A percentile compares a stretch with the other conserved stretches of the same genome.
Evolutionary conservation across 2,888 invertebrate genomes (phyloP).

Genomic region (Platycnemis pennipes): DNA sequence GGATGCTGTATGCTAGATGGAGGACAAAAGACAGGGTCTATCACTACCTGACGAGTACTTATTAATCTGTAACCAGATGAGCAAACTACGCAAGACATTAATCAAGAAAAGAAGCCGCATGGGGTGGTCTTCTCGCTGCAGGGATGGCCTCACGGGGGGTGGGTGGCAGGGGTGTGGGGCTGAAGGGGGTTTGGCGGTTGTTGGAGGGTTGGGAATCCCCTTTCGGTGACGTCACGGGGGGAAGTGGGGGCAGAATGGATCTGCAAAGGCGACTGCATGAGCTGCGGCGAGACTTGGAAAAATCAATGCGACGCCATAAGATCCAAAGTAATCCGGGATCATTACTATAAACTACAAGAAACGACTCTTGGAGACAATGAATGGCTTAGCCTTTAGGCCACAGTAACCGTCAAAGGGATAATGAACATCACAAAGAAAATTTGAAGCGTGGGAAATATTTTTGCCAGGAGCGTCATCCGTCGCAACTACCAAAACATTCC

Average conservation of each 20-base stretch:
- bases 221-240: constrained; percentile 1
- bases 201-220: constrained; percentile 36
- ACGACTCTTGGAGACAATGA: background rate
- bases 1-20: background rate
- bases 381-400: constrained; percentile 14
- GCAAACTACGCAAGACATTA: background rate
- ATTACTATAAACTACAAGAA: constrained; percentile 50
- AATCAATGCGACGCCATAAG: constrained; percentile 64
- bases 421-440: no score
- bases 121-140: background rate
- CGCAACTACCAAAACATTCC: no score
- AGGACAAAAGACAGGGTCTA: background rate
- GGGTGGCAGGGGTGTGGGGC: background rate
- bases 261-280: constrained; percentile 65
- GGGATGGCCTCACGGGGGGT: background rate
- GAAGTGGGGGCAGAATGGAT: constrained; percentile 17
- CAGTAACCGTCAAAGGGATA: background rate
- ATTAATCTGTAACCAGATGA: constrained; percentile 38
- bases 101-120: constrained; percentile 41
- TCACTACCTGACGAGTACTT: constrained; percentile 19
- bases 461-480: no score
- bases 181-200: constrained; percentile 20
- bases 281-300: constrained; percentile 63
- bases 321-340: constrained; percentile 62
- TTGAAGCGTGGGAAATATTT: no score